phyloP scores from a whole-genome alignment of 2,113 vertebrate genomes.

The Nettapus auritus region DNA sequence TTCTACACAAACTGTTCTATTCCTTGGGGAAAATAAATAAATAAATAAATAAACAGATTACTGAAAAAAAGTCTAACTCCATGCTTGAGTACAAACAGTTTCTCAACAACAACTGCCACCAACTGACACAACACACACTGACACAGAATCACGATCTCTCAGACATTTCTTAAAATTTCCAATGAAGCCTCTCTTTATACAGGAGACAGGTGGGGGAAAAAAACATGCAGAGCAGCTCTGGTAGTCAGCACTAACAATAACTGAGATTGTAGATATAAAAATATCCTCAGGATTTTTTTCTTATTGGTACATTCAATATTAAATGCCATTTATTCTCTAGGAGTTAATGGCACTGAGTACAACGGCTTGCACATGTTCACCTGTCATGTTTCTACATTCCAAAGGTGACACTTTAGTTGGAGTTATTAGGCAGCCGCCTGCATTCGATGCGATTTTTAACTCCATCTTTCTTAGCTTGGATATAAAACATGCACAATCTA shows the following conservation, averaged over 20 bases:
- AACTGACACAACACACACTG: neutral
- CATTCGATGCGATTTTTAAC: neutral
- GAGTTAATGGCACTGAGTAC: neutral
- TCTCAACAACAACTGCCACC: neutral
- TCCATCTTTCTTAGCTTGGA: neutral
- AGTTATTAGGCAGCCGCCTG: neutral
- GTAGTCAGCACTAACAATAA: neutral
- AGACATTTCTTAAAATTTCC: neutral
- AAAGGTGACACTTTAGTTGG: neutral
- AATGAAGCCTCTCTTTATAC: neutral
- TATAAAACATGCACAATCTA: neutral
- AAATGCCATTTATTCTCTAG: neutral
- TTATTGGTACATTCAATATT: neutral
- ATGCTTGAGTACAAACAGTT: constrained; percentile 43
- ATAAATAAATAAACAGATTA: constrained; percentile 29
- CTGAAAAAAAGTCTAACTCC: neutral
- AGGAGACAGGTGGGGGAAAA: neutral
- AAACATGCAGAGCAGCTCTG: neutral
- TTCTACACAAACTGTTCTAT: constrained; percentile 38
- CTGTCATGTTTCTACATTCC: neutral
- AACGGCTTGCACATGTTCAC: neutral
- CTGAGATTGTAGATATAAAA: neutral
- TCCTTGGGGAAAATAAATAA: neutral
- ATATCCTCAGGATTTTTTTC: neutral
- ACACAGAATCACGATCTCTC: neutral